phyloP scores from a whole-genome alignment of 2,113 vertebrate species.

The Neofelis nebulosa region DNA sequence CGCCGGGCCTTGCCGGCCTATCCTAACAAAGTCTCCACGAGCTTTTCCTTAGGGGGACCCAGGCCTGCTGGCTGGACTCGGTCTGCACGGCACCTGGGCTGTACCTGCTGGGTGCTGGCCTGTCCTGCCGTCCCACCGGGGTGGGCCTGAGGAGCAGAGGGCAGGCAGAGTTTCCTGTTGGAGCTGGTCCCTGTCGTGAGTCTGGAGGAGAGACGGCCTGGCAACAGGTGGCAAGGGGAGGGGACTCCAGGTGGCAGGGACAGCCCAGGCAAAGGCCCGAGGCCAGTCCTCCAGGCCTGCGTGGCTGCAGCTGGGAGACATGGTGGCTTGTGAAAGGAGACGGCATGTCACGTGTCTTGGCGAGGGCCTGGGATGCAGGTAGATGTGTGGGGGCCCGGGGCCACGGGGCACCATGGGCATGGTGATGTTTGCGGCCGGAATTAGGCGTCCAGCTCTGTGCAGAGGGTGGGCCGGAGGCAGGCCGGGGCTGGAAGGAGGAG shows the following conservation, averaged over 20 bases:
- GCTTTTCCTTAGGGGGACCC: neutral
- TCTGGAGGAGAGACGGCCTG: neutral
- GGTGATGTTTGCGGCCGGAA: rapidly evolving
- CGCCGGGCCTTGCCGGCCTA: rapidly evolving
- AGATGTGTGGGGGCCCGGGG: neutral
- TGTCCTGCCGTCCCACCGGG: rapidly evolving
- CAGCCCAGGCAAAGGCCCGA: neutral
- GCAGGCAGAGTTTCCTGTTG: neutral
- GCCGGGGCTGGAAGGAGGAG: neutral
- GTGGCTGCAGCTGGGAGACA: neutral
- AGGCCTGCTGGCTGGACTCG: neutral
- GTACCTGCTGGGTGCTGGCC: neutral
- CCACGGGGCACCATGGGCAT: rapidly evolving
- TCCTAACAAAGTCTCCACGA: rapidly evolving
- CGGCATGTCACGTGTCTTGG: rapidly evolving
- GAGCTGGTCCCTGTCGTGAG: neutral
- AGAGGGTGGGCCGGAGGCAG: neutral
- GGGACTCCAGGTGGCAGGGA: neutral
- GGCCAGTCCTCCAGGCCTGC: neutral
- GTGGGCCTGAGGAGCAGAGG: rapidly evolving
- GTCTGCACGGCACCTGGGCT: rapidly evolving
- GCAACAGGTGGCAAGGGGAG: neutral
- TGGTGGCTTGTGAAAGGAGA: rapidly evolving
- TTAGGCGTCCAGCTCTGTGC: neutral
- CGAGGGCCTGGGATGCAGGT: no score